Evolutionary conservation across 2,888 invertebrate genomes (phyloP).

Genomic region (Sesia bembeciformis): DNA sequence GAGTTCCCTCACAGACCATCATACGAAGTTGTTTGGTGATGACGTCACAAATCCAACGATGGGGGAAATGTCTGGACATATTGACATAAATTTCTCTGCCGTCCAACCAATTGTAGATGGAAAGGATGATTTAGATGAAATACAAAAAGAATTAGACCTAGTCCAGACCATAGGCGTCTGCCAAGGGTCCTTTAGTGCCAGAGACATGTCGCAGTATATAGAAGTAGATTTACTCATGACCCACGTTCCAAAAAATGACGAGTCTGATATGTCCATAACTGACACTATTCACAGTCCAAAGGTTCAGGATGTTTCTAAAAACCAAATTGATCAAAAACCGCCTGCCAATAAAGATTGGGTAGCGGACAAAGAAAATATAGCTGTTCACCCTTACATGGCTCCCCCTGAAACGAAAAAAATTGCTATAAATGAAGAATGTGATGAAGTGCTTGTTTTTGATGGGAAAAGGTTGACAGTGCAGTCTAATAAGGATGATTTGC

Average conservation of each 20-base stretch:
- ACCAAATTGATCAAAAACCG: slow-evolving; percentile 17
- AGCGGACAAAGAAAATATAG: slow-evolving; percentile 57
- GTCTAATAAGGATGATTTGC: slow-evolving; percentile 19
- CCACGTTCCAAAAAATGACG: slow-evolving; percentile 25
- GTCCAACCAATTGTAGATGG: slow-evolving; percentile 22
- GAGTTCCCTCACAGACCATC: slow-evolving; percentile 41
- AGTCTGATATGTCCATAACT: slow-evolving; percentile 58
- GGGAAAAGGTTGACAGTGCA: slow-evolving; percentile 48
- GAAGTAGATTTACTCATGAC: slow-evolving; percentile 55
- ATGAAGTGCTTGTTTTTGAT: slow-evolving; percentile 54
- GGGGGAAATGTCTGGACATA: slow-evolving; percentile 37
- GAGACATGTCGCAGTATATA: slow-evolving; percentile 37
- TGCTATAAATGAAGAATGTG: slow-evolving; percentile 34
- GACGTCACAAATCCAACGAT: slow-evolving; percentile 30
- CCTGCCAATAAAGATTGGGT: slow-evolving; percentile 29
- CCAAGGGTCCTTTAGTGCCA: slow-evolving; percentile 21
- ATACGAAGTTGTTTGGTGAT: slow-evolving; percentile 41
- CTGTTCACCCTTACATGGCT: slow-evolving; percentile 42
- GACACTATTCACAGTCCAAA: slow-evolving; percentile 44
- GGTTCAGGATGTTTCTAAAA: slow-evolving; percentile 37
- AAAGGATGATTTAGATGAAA: slow-evolving; percentile 51
- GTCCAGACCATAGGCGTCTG: slow-evolving; percentile 21
- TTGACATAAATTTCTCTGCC: slow-evolving; percentile 48
- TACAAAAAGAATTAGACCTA: slow-evolving; percentile 36
- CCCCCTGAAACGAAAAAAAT: slow-evolving; percentile 40